Conservation (phyloP, 1,140 invertebrate species). For the Spodoptera frugiperda region DNA sequence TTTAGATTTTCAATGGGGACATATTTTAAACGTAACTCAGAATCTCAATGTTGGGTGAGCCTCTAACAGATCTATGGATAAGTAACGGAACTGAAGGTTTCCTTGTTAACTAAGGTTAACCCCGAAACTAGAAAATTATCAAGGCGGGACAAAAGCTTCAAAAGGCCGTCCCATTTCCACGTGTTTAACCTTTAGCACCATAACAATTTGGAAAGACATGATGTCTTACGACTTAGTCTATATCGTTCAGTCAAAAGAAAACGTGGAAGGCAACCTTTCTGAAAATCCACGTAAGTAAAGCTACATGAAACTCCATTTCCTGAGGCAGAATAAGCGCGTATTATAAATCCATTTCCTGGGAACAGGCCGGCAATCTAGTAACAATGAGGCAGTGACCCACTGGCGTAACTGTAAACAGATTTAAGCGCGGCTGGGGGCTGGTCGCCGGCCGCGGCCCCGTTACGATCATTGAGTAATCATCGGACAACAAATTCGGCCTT, state of each 20-base stretch:
- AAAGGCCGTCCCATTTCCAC: no score
- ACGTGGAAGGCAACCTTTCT: neutral
- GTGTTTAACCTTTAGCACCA: neutral
- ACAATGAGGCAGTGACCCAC: constrained; percentile 20
- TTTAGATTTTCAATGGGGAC: no score
- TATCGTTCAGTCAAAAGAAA: neutral
- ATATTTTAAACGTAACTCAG: no score
- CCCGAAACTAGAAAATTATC: no score
- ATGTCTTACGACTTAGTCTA: no score
- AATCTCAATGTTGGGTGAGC: no score
- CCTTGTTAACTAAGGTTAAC: no score
- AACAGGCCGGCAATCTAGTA: neutral
- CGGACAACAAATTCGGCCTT: constrained; percentile 32
- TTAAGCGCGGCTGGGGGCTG: constrained; percentile 6
- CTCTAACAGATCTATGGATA: no score
- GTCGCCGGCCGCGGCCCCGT: constrained; percentile 21
- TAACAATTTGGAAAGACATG: neutral
- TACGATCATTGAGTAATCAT: constrained; percentile 38
- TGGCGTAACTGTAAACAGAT: neutral
- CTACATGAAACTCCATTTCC: constrained; percentile 6
- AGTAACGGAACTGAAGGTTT: no score
- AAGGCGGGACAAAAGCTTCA: no score
- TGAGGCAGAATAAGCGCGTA: constrained; percentile 5
- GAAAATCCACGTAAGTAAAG: neutral
- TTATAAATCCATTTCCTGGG: constrained; percentile 23